Conservation (phyloP, 2,113 vertebrate species). For the Coryphaenoides rupestris region DNA sequence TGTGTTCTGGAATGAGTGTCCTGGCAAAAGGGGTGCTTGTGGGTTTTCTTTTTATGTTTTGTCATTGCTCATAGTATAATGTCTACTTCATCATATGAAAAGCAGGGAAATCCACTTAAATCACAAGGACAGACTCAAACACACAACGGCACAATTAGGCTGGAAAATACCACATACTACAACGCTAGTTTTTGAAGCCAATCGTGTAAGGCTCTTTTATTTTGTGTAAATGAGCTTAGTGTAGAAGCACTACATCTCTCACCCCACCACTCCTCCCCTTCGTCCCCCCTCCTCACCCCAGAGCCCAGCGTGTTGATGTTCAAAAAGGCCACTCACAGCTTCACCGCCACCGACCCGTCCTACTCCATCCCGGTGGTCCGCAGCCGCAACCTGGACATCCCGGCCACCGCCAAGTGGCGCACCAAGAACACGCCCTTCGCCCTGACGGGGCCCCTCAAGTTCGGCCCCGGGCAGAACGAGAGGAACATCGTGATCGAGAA, state of each 20-base stretch:
- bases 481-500: conserved; percentile 67
- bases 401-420: conserved; percentile 65
- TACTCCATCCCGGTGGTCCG: conserved; percentile 72
- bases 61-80: no score
- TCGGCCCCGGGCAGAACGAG: conserved; percentile 65
- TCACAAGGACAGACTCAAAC: no score
- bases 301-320: conserved; percentile 70
- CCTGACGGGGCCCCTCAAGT: conserved; percentile 55
- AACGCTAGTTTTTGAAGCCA: no score
- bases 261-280: not conserved
- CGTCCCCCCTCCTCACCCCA: conserved; percentile 21
- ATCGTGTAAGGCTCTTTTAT: no score
- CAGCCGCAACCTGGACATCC: conserved; percentile 53
- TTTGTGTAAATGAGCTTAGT: not conserved
- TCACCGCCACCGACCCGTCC: conserved; percentile 47
- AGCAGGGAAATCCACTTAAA: no score
- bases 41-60: no score
- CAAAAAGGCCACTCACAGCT: conserved; percentile 68
- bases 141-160: no score
- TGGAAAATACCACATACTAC: no score
- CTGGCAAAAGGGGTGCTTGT: no score
- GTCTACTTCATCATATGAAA: no score
- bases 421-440: conserved; percentile 67
- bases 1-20: no score
- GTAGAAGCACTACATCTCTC: not conserved